phyloP scores from a whole-genome alignment of 2,113 vertebrate genomes.

The Callionymus lyra region DNA sequence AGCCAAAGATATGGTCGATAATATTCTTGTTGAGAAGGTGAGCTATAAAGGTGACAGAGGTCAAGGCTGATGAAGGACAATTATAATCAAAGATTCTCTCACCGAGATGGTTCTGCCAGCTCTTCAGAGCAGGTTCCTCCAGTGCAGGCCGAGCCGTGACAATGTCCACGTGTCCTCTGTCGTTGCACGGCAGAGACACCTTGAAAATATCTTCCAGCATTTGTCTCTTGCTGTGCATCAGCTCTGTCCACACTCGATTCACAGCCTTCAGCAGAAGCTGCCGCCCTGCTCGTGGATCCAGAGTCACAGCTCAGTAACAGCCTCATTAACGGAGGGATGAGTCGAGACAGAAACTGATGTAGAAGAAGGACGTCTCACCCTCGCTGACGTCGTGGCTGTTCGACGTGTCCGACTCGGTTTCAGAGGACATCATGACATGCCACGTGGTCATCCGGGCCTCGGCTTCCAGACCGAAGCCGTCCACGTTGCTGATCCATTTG shows the following conservation, averaged over 20 bases:
- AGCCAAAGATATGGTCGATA: too few relatives aligned
- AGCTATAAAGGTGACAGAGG: too few relatives aligned
- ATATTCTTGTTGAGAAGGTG: too few relatives aligned
- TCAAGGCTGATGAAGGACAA: too few relatives aligned
- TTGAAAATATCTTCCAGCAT: constrained; percentile 92
- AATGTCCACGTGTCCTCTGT: constrained; percentile 92
- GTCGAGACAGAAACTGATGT: neutral
- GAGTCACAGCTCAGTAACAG: neutral
- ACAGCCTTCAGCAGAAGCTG: constrained; percentile 96
- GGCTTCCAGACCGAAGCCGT: constrained; percentile 95
- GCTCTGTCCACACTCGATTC: constrained; percentile 94
- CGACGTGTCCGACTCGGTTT: constrained; percentile 78
- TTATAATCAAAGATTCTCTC: too few relatives aligned
- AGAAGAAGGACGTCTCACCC: constrained; percentile 62
- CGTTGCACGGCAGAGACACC: constrained; percentile 87
- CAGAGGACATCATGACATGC: constrained; percentile 92
- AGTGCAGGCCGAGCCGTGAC: constrained; percentile 75
- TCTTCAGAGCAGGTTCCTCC: constrained; percentile 88
- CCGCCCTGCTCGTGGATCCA: constrained; percentile 67
- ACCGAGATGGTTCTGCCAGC: constrained; percentile 97
- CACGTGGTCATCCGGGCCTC: constrained; percentile 98
- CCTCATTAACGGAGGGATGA: neutral
- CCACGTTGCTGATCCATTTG: constrained; percentile 86
- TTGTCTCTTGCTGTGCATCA: constrained; percentile 94
- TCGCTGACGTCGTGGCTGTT: constrained; percentile 91